These are phyloP conservation scores for Xiphophorus couchianus DNA, from an alignment of 2,113 vertebrate genomes.

Conservation along the genomic window DNA sequence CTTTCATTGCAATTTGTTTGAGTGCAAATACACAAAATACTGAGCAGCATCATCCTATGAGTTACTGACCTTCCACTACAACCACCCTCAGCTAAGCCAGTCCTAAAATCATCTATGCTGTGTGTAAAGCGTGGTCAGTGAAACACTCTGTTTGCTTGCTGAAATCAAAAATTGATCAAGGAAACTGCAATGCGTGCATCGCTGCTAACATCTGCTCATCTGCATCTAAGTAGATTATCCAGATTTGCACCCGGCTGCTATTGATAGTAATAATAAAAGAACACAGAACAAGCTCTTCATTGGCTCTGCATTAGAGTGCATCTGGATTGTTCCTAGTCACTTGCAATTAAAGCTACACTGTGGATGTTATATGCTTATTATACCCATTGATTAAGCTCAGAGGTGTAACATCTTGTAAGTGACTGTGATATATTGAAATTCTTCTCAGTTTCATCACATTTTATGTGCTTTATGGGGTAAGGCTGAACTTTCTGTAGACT, in stretches of 20 bases:
- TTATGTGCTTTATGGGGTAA: slow-evolving; percentile 13
- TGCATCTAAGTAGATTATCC: slow-evolving; percentile 34
- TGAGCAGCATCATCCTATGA: neutral
- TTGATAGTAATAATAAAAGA: neutral
- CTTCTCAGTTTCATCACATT: slow-evolving; percentile 10
- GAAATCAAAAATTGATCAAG: neutral
- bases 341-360: neutral
- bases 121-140: neutral
- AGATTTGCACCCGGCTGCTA: slow-evolving; percentile 37
- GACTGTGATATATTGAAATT: slow-evolving; percentile 7
- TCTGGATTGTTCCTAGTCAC: neutral
- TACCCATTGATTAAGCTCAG: slow-evolving; percentile 11
- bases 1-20: neutral
- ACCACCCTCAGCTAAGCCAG: neutral
- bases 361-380: neutral
- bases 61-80: neutral
- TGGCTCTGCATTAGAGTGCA: neutral
- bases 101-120: neutral
- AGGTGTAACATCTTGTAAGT: neutral
- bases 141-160: neutral
- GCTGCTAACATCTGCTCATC: slow-evolving; percentile 4
- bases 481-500: neutral
- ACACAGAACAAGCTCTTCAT: neutral
- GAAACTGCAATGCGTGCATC: neutral
- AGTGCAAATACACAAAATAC: neutral